Base-by-base conservation (phyloP, 2,888 invertebrate genomes). In the Ceramica pisi region DNA sequence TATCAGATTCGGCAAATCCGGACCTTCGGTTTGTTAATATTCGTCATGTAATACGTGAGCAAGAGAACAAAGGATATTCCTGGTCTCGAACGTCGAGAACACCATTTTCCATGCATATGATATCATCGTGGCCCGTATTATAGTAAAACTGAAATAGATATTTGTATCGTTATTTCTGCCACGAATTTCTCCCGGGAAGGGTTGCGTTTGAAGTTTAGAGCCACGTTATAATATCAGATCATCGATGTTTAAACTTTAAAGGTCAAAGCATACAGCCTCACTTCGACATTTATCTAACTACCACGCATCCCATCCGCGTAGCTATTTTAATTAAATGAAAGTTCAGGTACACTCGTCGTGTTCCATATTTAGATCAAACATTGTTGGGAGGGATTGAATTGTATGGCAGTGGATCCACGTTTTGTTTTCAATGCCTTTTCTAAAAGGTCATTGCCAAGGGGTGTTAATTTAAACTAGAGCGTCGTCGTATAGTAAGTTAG, bases 41-140 rank as follows among this genome's bases (percentile, higher is more conserved):
- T 50, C 51, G 38, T 81, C 44, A 75, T 81, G 23, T 21, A 60
- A 61, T 64, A 16, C 57, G 44, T 67, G 44, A 50, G 57, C 48
- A 50, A 19, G 44, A 57, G 50, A 57, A 63, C 81, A 77, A 75
- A 75, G 68, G n/a, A 81, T 60, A 38, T 48, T 55, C 38, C 50
- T 55, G 23, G 60, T 73, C 8, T 53, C 57, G 10, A 26, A 46
- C 26, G 46, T 41, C 61, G 26, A 51, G 16, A 41, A 14, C 46
- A 21, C 41, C 16, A 55, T 60, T 60, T 60, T 65, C 53, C 16
- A 50, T 75, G 73, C 63, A 38, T 63, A 53, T 68, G 50, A 53
- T 72, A 57, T 78, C n/a, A 71, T 57, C 48, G 3, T 19, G 1
- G n/a, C 44, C 59, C 19, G 19, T 26, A 23, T 38, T 41, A 35